A percentile compares a stretch with the other conserved stretches of the same genome.
Evolutionary conservation across 2,797 vertebrate species (phyloP).

Genomic region (Cyclopterus lumpus): DNA sequence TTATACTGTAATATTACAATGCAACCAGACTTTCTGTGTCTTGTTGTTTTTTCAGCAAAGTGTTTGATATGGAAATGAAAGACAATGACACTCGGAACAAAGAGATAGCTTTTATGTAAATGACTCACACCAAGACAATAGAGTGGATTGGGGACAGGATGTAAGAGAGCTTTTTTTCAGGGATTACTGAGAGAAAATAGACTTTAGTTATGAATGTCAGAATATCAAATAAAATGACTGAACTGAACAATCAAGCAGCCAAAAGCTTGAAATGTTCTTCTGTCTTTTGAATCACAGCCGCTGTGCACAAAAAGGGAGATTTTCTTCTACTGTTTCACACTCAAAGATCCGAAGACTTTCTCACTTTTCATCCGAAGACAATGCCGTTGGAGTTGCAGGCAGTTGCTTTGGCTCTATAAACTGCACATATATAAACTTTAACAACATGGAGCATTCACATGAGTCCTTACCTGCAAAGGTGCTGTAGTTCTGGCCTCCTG

Average conservation of each 20-base stretch:
- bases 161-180: conserved; percentile 51
- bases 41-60: conserved; percentile 23
- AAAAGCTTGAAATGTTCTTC: conserved; percentile 31
- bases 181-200: conserved; percentile 54
- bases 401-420: not conserved
- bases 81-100: conserved; percentile 46
- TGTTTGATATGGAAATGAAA: conserved; percentile 45
- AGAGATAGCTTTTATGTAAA: conserved; percentile 39
- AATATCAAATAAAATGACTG: conserved; percentile 37
- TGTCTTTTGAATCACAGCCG: conserved; percentile 33
- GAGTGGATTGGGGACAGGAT: conserved; percentile 59
- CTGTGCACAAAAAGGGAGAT: conserved; percentile 28
- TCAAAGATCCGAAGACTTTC: conserved; percentile 10
- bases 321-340: conserved; percentile 12
- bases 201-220: conserved; percentile 43
- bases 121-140: conserved; percentile 45
- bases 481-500: conserved; percentile 61
- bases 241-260: conserved; percentile 31
- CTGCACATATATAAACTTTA: not conserved
- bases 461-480: conserved; percentile 75
- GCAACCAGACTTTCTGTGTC: conserved; percentile 1
- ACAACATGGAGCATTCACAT: not conserved
- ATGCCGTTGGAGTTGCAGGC: not conserved
- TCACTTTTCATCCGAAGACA: conserved; percentile 9
- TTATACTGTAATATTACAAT: not conserved